Conservation (phyloP, 2,797 vertebrate genomes). For the Nyctibius grandis region DNA sequence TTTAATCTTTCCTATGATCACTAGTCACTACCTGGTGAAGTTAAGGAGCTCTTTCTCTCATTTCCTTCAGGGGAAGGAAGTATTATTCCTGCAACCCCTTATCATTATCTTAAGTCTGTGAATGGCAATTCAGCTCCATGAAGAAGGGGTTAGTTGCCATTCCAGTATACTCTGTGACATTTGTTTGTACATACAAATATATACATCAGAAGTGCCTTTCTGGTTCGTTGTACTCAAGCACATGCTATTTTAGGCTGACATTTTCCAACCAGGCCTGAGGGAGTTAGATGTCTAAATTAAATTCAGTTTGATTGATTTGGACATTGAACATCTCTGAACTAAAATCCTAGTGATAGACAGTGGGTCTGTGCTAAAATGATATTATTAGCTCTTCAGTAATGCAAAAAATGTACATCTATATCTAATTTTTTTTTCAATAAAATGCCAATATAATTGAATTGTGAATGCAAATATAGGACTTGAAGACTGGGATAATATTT, state of each 20-base stretch:
- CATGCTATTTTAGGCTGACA: constrained; percentile 60
- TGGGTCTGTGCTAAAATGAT: background rate
- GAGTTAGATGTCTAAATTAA: constrained; percentile 47
- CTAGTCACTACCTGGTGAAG: background rate
- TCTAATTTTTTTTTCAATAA: background rate
- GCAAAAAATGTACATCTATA: background rate
- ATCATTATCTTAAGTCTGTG: background rate
- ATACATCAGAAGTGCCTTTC: constrained; percentile 3
- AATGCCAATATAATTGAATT: background rate
- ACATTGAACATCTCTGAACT: constrained; percentile 14
- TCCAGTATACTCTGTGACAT: background rate
- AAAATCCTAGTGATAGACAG: background rate
- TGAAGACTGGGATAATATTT: background rate
- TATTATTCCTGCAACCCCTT: background rate
- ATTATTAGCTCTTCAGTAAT: background rate
- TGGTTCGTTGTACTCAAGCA: background rate
- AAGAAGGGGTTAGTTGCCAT: background rate
- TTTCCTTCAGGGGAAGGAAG: background rate
- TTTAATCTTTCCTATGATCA: background rate
- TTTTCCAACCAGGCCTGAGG: constrained; percentile 49
- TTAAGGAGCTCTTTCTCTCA: background rate
- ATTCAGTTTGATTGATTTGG: constrained; percentile 38
- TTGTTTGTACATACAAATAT: background rate
- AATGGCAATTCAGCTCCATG: background rate
- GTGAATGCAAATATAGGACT: background rate